Percentiles rank a stretch among this genome's conserved stretches.
Evolutionary conservation across 2,797 vertebrate genomes (phyloP).

Genomic region (Gambusia yucatana): DNA sequence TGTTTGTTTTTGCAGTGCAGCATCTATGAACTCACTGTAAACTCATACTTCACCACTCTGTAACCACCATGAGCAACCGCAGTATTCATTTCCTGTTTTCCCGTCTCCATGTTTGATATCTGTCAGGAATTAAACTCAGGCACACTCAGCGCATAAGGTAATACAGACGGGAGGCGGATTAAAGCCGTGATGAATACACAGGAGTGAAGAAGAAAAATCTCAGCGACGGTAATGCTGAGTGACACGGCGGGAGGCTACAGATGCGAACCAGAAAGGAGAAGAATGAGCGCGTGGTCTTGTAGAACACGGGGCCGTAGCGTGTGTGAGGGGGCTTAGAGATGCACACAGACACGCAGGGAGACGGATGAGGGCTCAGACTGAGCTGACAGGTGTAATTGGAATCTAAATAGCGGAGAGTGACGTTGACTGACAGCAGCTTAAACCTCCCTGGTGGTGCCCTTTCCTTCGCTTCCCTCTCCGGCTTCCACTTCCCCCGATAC

Average conservation of each 20-base stretch:
- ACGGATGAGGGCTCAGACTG: slow-evolving; percentile 60
- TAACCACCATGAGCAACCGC: not conserved
- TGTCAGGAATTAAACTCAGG: slow-evolving; percentile 1
- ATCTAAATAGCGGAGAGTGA: slow-evolving; percentile 73
- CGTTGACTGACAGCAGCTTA: slow-evolving; percentile 74
- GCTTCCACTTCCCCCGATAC: slow-evolving; percentile 16
- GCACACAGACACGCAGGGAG: slow-evolving; percentile 35
- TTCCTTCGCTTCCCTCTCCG: slow-evolving; percentile 16
- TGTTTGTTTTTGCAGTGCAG: not conserved
- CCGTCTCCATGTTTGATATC: slow-evolving; percentile 8
- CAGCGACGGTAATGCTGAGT: slow-evolving; percentile 61
- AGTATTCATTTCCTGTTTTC: slow-evolving; percentile 18
- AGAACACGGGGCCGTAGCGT: slow-evolving; percentile 48
- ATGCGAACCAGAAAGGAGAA: slow-evolving; percentile 52
- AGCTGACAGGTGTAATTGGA: slow-evolving; percentile 80
- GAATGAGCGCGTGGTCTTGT: slow-evolving; percentile 56
- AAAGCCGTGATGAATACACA: slow-evolving; percentile 29
- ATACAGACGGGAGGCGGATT: slow-evolving; percentile 46
- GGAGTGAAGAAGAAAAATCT: slow-evolving; percentile 21
- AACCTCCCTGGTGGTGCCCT: slow-evolving; percentile 42
- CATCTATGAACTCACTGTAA: not conserved
- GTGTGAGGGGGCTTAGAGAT: slow-evolving; percentile 42
- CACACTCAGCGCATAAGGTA: slow-evolving; percentile 9
- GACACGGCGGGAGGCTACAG: slow-evolving; percentile 55
- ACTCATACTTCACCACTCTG: not conserved